Evolutionary conservation across 2,797 vertebrate genomes (phyloP).

Genomic region (Cephalopachus bancanus): DNA sequence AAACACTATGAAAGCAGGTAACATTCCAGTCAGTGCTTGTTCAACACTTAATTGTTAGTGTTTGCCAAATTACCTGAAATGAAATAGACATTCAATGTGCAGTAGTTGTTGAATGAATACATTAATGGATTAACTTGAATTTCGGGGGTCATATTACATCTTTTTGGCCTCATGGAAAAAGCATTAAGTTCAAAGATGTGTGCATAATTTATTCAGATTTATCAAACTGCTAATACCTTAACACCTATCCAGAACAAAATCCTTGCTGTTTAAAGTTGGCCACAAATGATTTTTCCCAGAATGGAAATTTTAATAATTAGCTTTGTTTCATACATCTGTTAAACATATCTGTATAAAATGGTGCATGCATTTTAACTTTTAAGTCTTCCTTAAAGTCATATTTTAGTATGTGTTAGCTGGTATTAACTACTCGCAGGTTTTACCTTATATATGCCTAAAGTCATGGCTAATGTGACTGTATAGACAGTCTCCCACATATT

Average conservation of each 20-base stretch:
- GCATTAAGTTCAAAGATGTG: not conserved
- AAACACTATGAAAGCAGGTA: not conserved
- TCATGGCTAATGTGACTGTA: conserved; percentile 2
- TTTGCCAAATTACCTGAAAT: not conserved
- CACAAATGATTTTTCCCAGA: conserved; percentile 34
- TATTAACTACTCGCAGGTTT: conserved; percentile 1
- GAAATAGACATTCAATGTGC: not conserved
- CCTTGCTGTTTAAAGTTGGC: not conserved
- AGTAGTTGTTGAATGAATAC: not conserved
- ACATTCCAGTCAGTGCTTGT: not conserved
- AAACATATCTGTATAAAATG: conserved; percentile 42
- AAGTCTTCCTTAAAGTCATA: not conserved
- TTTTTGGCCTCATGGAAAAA: not conserved
- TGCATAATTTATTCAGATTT: not conserved
- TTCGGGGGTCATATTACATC: not conserved
- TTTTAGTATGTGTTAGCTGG: not conserved
- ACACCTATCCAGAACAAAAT: not conserved
- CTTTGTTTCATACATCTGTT: conserved; percentile 56
- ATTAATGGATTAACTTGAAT: not conserved
- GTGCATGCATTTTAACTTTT: conserved; percentile 15
- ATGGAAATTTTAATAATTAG: conserved; percentile 71
- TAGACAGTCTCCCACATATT: not conserved
- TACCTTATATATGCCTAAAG: not conserved
- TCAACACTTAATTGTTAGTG: not conserved
- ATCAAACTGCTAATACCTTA: not conserved